Evolutionary conservation across 2,888 invertebrate genomes (phyloP).

Genomic region (Frankliniella intonsa): DNA sequence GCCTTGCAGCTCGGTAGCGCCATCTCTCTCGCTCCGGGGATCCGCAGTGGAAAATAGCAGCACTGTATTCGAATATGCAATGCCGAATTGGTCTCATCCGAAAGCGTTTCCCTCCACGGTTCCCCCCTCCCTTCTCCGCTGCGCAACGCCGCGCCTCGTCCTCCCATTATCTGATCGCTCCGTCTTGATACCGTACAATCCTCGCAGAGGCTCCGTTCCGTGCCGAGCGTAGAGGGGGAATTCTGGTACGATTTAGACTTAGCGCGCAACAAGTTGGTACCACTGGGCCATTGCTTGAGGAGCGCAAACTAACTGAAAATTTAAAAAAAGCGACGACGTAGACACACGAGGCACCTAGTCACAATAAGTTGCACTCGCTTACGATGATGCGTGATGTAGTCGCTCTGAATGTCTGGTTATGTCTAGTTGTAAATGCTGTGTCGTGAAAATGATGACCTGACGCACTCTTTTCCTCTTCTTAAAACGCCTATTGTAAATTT

Average conservation of each 20-base stretch:
- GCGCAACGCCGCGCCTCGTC: not conserved
- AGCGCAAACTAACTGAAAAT: too few relatives aligned
- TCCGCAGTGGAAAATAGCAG: not conserved
- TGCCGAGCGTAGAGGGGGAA: not conserved
- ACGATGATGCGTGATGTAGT: not conserved
- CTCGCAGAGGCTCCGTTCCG: not conserved
- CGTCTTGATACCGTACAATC: not conserved
- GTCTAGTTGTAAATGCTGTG: not conserved
- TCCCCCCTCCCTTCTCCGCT: not conserved
- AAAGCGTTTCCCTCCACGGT: not conserved
- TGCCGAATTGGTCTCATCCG: not conserved
- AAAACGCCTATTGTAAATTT: too few relatives aligned
- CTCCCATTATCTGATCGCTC: slow-evolving; percentile 7
- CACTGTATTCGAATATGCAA: slow-evolving; percentile 19
- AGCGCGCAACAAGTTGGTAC: slow-evolving; percentile 14
- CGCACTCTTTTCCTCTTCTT: not conserved
- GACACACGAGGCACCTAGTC: not conserved
- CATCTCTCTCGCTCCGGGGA: not conserved
- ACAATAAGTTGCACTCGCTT: too few relatives aligned
- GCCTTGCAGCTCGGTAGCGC: not conserved
- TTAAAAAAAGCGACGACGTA: too few relatives aligned
- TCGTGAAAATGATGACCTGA: not conserved
- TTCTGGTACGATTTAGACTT: slow-evolving; percentile 14
- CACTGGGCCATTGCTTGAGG: not conserved
- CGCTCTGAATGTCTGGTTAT: not conserved